Evolutionary conservation across 2,113 vertebrate genomes (phyloP).

Genomic region (Tupaia tana): DNA sequence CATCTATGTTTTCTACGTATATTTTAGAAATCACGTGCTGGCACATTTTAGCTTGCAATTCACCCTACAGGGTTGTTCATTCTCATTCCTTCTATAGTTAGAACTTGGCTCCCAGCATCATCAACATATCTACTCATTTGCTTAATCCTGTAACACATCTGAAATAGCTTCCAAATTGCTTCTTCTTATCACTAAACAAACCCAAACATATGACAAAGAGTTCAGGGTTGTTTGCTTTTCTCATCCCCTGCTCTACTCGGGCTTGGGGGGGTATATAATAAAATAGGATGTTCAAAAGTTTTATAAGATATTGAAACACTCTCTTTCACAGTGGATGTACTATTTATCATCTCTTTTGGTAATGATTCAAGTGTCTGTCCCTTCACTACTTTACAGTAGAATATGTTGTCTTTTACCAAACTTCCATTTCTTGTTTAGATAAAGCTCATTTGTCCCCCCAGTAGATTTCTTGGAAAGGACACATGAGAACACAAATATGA

Average conservation of each 20-base stretch:
- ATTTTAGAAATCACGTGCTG: background rate
- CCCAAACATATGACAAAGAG: background rate
- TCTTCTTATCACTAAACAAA: background rate
- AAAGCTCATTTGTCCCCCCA: background rate
- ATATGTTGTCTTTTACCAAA: background rate
- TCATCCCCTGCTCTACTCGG: background rate
- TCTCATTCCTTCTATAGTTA: background rate
- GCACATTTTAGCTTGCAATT: background rate
- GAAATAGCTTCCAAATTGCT: background rate
- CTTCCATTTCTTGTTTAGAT: background rate
- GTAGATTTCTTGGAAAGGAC: background rate
- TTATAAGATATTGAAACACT: slow-evolving; percentile 18
- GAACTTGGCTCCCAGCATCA: background rate
- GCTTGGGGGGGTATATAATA: background rate
- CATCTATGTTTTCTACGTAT: background rate
- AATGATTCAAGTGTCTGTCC: background rate
- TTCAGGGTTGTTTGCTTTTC: background rate
- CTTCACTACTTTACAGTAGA: background rate
- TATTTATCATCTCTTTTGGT: background rate
- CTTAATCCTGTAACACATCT: background rate
- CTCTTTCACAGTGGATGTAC: background rate
- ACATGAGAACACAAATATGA: background rate
- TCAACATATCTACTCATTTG: background rate
- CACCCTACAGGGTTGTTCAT: background rate
- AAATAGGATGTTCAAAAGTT: background rate